Base-by-base conservation (phyloP, 2,113 vertebrate species). In the Sceloporus undulatus region DNA sequence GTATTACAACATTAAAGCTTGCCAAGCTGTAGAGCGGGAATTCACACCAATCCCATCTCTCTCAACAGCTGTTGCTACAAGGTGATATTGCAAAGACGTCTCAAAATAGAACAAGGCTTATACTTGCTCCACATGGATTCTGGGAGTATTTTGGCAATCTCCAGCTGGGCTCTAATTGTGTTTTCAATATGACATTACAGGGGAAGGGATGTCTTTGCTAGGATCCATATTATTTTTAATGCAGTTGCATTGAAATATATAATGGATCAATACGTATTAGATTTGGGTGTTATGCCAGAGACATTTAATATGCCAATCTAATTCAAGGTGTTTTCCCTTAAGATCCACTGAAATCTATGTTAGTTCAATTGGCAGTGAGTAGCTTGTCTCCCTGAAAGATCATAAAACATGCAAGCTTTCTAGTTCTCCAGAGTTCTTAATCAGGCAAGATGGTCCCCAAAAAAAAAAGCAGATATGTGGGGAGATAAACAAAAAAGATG, bases 81-180 rank as follows among this genome's bases (percentile, higher is more conserved):
- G 95, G 95, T 96, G 94, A 95, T 97, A 93, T 84, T 94, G 91
- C 95, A 94, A 89, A 94, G 90, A 65, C 91, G 87, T 92, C 94
- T 90, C 92, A 94, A 96, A 96, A 95, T 95, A 97, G 93, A 96
- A 92, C 56, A 89, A 95, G 71, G 95, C 93, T 94, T 92, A 95
- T 91, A 93, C 52, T 94, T 88, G 93, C 94, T 85, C 95, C 89
- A 88, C 76, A 87, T 94, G 94, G n/a, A 79, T 95, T 94, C 92
- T 88, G 86, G 34, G 90, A 91, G 76, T 93, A 76, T 94, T 96
- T 93, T 94, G 92, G 86, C 82, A 70, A 91, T 87, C 92, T 95
- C 95, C 96, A 96, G 95, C 95, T 96, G 96, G 94, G 96, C 94
- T 80, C 88, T 96, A 96, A 97, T 96, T 96, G 95, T 94, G 93